Evolutionary conservation across 2,797 vertebrate genomes (phyloP).

Genomic region (Phyllotis vaccarum): DNA sequence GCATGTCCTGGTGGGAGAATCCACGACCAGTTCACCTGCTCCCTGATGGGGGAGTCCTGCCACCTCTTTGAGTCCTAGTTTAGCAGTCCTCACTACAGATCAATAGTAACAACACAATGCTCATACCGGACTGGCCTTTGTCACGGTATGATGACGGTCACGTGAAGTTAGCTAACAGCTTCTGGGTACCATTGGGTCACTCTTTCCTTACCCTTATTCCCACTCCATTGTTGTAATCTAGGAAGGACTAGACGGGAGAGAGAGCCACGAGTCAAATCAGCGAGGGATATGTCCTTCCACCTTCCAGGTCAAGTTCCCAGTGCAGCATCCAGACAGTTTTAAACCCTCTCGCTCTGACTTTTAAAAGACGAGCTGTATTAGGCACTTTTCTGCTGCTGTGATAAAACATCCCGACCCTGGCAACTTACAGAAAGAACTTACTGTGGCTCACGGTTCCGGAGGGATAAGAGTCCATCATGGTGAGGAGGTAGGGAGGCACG

Average conservation of each 20-base stretch:
- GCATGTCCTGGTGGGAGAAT: neutral
- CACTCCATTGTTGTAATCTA: neutral
- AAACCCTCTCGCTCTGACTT: neutral
- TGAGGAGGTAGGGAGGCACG: neutral
- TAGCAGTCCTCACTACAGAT: neutral
- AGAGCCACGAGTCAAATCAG: neutral
- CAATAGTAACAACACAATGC: neutral
- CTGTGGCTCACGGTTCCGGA: neutral
- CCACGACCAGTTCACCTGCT: rapidly evolving
- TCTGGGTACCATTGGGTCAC: neutral
- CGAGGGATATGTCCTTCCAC: neutral
- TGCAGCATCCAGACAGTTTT: neutral
- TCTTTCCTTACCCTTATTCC: neutral
- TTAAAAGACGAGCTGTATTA: neutral
- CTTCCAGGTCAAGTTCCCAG: neutral
- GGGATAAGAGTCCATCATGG: too few relatives aligned
- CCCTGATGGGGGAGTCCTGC: neutral
- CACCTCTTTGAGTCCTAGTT: neutral
- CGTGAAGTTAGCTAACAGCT: neutral
- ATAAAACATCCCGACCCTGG: neutral
- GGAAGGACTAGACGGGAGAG: neutral
- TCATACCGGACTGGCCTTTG: neutral
- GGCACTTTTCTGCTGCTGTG: neutral
- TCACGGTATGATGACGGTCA: neutral
- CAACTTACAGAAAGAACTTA: neutral